phyloP scores from a whole-genome alignment of 2,888 invertebrate genomes.

The Drosophila falleni region DNA sequence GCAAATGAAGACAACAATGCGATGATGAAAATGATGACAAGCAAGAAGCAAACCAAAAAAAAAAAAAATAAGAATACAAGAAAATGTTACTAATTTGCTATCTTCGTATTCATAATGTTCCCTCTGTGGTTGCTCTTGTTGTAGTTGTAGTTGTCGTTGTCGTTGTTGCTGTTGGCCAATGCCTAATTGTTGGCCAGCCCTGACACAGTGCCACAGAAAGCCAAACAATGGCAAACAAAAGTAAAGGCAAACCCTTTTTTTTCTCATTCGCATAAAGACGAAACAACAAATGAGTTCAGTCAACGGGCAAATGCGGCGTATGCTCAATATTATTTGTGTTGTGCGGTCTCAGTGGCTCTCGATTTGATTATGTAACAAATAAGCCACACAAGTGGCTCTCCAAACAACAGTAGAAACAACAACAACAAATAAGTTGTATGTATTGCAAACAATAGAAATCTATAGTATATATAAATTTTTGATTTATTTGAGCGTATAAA shows the following conservation, averaged over 20 bases:
- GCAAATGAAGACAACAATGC: constrained; percentile 57
- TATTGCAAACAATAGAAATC: constrained; percentile 52
- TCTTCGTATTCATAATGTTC: constrained; percentile 56
- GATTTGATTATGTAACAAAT: constrained; percentile 78
- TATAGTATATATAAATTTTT: constrained; percentile 59
- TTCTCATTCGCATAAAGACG: constrained; percentile 26
- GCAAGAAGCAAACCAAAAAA: constrained; percentile 15
- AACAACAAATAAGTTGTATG: constrained; percentile 19
- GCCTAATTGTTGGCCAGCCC: constrained; percentile 79
- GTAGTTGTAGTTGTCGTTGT: constrained; percentile 10
- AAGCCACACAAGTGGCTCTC: constrained; percentile 71
- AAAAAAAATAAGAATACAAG: constrained; percentile 24
- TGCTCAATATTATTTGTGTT: constrained; percentile 76
- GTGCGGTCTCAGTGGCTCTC: constrained; percentile 50
- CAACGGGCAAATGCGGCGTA: constrained; percentile 61
- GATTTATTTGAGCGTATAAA: constrained; percentile 78
- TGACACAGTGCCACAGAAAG: constrained; percentile 72
- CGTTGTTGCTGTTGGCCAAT: constrained; percentile 40
- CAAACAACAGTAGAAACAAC: constrained; percentile 32
- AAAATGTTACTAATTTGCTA: constrained; percentile 64
- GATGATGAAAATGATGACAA: constrained; percentile 55
- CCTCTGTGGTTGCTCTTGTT: constrained; percentile 7
- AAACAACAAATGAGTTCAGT: constrained; percentile 61
- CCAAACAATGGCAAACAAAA: constrained; percentile 51
- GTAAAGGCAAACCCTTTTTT: constrained; percentile 47